phyloP scores from a whole-genome alignment of 2,888 invertebrate species.

The Bruchidius siliquastri region DNA sequence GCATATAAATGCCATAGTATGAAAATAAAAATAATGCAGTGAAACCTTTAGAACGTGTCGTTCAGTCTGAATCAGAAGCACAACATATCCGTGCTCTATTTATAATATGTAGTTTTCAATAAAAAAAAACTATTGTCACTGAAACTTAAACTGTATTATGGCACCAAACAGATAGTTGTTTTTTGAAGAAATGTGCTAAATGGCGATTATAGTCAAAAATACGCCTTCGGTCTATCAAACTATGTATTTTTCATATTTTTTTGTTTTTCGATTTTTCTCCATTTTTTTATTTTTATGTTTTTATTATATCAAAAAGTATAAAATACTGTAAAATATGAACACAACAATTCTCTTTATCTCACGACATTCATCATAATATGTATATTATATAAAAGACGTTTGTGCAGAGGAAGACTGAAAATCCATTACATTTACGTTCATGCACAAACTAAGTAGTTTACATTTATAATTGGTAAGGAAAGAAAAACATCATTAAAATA shows the following conservation, averaged over 20 bases:
- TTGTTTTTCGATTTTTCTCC: conserved; percentile 34
- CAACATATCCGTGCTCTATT: no score
- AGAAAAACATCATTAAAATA: conserved; percentile 19
- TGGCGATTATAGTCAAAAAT: neutral
- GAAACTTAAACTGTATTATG: neutral
- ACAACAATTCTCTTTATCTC: conserved; percentile 49
- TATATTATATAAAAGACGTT: conserved; percentile 11
- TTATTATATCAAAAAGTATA: conserved; percentile 45
- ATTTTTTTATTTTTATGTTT: conserved; percentile 35
- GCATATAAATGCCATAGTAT: no score
- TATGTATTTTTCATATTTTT: conserved; percentile 14
- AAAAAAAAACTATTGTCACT: conserved; percentile 6
- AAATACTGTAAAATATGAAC: conserved; percentile 50
- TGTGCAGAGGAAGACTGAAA: conserved; percentile 29
- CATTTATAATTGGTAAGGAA: conserved; percentile 15
- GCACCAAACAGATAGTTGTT: neutral
- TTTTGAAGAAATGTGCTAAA: neutral
- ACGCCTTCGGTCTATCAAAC: neutral
- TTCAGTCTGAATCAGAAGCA: no score
- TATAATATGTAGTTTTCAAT: neutral
- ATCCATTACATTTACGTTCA: conserved; percentile 9
- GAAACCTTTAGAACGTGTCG: no score
- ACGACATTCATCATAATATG: conserved; percentile 28
- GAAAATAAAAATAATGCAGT: no score
- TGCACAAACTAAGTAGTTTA: conserved; percentile 21